These are phyloP conservation scores for Crotalus helleri DNA, from an alignment of 2,113 vertebrate genomes.

Conservation along the genomic window DNA sequence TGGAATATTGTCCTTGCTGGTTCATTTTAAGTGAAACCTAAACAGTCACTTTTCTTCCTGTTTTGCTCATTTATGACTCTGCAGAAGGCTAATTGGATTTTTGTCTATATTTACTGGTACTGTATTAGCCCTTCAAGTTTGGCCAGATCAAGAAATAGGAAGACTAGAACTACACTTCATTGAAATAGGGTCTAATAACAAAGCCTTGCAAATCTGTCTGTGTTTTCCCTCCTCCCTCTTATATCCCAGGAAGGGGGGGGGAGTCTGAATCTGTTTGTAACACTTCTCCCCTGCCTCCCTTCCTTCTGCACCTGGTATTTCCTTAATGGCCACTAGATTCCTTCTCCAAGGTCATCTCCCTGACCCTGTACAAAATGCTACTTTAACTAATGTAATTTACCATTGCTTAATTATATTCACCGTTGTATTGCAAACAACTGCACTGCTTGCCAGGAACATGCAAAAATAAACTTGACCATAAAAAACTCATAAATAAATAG, in stretches of 20 bases:
- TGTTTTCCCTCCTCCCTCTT: background rate
- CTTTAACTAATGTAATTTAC: background rate
- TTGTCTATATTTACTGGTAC: background rate
- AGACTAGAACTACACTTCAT: background rate
- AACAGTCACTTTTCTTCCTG: background rate
- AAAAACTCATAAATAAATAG: background rate
- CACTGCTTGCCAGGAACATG: background rate
- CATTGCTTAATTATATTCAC: background rate
- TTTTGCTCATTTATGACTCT: background rate
- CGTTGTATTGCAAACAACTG: background rate
- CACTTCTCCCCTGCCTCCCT: background rate
- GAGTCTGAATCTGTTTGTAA: background rate
- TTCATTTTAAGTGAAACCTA: background rate
- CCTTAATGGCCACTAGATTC: background rate
- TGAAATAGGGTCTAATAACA: background rate
- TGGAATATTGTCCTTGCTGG: background rate
- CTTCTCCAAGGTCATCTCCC: background rate
- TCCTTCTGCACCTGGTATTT: background rate
- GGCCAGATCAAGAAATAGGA: background rate
- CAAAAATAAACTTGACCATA: background rate
- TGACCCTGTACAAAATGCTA: background rate
- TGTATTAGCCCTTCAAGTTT: background rate
- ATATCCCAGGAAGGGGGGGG: background rate
- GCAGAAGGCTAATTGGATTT: background rate
- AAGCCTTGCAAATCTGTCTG: background rate